phyloP scores from a whole-genome alignment of 2,888 invertebrate genomes.

The Temnothorax unifasciatus region DNA sequence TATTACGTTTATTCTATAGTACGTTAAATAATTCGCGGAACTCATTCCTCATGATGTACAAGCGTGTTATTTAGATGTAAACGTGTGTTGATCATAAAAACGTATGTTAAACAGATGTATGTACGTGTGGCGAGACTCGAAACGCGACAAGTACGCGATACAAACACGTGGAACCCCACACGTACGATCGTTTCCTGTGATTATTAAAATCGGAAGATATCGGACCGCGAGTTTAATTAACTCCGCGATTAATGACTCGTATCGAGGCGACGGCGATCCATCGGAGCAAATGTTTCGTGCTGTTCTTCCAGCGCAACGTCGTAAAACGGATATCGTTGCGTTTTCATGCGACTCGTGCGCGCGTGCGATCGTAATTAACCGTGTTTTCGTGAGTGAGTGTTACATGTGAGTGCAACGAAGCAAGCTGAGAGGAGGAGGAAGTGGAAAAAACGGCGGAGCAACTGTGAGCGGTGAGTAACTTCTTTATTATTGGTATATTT shows the following conservation, averaged over 20 bases:
- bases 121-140: background rate
- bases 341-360: slow-evolving; percentile 17
- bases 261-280: slow-evolving; percentile 15
- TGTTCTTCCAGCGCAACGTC: slow-evolving; percentile 7
- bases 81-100: background rate
- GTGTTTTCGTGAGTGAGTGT: slow-evolving; percentile 28
- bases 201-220: slow-evolving; percentile 33
- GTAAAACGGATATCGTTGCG: slow-evolving; percentile 19
- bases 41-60: background rate
- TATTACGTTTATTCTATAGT: background rate
- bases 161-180: background rate
- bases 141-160: background rate
- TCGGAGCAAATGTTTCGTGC: slow-evolving; percentile 14
- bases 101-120: background rate
- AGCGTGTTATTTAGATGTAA: background rate
- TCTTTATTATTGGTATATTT: slow-evolving; percentile 12
- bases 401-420: slow-evolving; percentile 24
- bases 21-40: background rate
- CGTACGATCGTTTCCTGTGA: slow-evolving; percentile 4
- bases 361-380: slow-evolving; percentile 21
- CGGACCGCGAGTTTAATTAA: slow-evolving; percentile 27
- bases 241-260: slow-evolving; percentile 26
- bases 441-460: background rate
- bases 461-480: slow-evolving; percentile 14
- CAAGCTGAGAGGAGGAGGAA: background rate